Evolutionary conservation across 2,113 vertebrate genomes (phyloP).

Genomic region (Pteropus alecto): DNA sequence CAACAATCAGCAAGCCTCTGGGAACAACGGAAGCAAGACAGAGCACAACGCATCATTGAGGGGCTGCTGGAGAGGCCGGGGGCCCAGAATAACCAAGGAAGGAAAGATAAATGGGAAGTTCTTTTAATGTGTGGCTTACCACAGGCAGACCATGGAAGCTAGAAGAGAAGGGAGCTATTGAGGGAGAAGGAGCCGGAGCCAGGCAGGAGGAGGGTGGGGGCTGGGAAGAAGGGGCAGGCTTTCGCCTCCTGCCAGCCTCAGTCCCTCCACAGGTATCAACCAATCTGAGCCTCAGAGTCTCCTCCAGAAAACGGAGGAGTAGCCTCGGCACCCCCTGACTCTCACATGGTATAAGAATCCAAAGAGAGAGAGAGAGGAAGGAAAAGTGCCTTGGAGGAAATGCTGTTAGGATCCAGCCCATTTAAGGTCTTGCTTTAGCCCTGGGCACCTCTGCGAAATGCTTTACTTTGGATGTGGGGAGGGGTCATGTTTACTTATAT

Average conservation of each 20-base stretch:
- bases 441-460: neutral
- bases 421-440: neutral
- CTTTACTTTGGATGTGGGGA: neutral
- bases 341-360: rapidly evolving
- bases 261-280: neutral
- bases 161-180: conserved; percentile 67
- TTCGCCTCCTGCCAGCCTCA: rapidly evolving
- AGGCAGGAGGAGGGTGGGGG: rapidly evolving
- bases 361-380: neutral
- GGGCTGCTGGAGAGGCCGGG: conserved; percentile 18
- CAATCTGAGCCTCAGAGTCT: neutral
- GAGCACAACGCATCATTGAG: conserved; percentile 33
- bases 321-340: neutral
- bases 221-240: rapidly evolving
- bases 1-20: neutral
- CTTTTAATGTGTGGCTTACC: conserved; percentile 72
- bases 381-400: neutral
- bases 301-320: neutral
- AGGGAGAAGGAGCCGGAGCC: neutral
- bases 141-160: conserved; percentile 39
- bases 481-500: neutral
- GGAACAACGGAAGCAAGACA: conserved; percentile 33
- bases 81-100: conserved; percentile 74
- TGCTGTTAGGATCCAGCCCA: neutral
- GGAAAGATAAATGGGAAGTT: conserved; percentile 74